Evolutionary conservation across 2,113 vertebrate genomes (phyloP).

Genomic region (Corythornis madagascariensis): DNA sequence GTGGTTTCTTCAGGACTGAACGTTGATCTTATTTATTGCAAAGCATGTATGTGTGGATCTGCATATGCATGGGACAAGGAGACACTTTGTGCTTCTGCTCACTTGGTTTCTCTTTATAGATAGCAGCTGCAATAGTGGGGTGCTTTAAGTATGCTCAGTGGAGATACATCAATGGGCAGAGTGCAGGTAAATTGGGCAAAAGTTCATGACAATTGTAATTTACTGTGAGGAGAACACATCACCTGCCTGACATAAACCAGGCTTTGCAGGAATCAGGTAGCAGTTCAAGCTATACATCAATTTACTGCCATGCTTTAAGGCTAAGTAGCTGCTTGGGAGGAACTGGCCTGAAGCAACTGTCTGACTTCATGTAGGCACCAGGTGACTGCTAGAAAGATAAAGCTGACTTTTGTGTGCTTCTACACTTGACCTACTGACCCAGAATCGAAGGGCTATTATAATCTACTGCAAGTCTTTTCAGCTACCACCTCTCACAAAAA

Average conservation of each 20-base stretch:
- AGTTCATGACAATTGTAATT: background rate
- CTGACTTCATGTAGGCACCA: background rate
- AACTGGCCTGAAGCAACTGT: background rate
- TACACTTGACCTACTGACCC: background rate
- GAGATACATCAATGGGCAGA: background rate
- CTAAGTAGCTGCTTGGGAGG: background rate
- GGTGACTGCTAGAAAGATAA: background rate
- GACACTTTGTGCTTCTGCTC: background rate
- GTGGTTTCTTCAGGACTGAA: background rate
- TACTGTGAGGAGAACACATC: background rate
- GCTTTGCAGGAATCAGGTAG: background rate
- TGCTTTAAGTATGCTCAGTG: rapidly evolving
- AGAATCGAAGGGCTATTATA: background rate
- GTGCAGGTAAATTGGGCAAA: background rate
- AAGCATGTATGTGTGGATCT: rapidly evolving
- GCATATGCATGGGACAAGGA: background rate
- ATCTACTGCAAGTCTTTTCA: background rate
- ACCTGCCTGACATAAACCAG: background rate
- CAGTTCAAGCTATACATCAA: background rate
- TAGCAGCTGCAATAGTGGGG: rapidly evolving
- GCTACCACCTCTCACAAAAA: background rate
- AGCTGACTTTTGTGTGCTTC: background rate
- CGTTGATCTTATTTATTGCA: background rate
- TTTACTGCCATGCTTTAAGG: background rate
- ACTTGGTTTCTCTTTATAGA: background rate